These are phyloP conservation scores for Noctuana brunneofusca DNA, from an alignment of 2,888 invertebrate genomes.

Conservation along the genomic window DNA sequence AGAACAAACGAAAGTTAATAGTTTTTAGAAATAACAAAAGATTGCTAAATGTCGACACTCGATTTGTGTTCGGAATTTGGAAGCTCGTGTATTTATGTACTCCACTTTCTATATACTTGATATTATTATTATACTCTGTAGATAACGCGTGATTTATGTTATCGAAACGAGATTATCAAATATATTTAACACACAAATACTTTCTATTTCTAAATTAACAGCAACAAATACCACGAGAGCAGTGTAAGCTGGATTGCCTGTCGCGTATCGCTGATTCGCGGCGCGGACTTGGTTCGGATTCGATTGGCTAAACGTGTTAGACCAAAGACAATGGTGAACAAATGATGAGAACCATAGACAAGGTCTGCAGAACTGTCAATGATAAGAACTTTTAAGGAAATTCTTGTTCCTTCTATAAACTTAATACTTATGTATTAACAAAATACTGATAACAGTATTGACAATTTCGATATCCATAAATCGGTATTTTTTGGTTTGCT, in stretches of 20 bases:
- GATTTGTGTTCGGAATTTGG: slow-evolving; percentile 42
- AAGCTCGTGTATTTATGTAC: slow-evolving; percentile 37
- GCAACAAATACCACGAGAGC: slow-evolving; percentile 10
- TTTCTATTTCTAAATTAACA: slow-evolving; percentile 36
- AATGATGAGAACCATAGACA: too few relatives aligned
- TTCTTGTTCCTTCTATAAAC: too few relatives aligned
- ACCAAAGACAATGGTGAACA: too few relatives aligned
- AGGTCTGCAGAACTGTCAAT: too few relatives aligned
- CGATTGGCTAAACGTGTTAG: slow-evolving; percentile 37
- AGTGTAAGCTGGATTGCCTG: not conserved
- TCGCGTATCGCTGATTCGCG: not conserved
- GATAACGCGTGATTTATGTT: slow-evolving; percentile 21
- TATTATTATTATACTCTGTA: not conserved
- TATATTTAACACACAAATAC: slow-evolving; percentile 38
- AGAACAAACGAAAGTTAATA: slow-evolving; percentile 51
- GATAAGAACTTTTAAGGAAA: too few relatives aligned
- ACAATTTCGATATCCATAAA: too few relatives aligned
- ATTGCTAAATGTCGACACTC: slow-evolving; percentile 62
- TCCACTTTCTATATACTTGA: slow-evolving; percentile 12
- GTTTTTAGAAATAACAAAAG: slow-evolving; percentile 51
- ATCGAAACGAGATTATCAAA: slow-evolving; percentile 34
- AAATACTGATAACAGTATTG: too few relatives aligned
- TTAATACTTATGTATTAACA: too few relatives aligned
- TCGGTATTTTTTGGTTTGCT: too few relatives aligned
- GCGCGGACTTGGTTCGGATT: slow-evolving; percentile 39